phyloP scores from a whole-genome alignment of 2,113 vertebrate species.

The Panthera leo region DNA sequence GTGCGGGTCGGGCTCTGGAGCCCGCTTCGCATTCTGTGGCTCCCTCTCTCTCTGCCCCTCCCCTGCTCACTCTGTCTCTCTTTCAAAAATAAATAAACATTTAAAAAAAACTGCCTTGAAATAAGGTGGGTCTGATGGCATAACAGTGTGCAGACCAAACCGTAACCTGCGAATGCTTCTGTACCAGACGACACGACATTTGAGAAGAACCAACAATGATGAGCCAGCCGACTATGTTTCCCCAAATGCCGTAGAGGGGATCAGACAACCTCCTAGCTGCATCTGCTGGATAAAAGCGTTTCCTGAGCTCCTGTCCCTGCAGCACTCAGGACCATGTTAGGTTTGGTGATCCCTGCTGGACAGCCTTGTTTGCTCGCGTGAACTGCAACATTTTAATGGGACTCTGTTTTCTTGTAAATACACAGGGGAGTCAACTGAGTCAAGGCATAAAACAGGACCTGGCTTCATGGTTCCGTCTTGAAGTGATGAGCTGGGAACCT shows the following conservation, averaged over 20 bases:
- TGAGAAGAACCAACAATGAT: neutral
- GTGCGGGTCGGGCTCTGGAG: no score
- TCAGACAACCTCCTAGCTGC: accelerated
- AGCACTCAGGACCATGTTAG: neutral
- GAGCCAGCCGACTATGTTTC: neutral
- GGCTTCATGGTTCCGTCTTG: neutral
- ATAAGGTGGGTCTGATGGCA: neutral
- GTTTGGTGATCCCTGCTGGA: neutral
- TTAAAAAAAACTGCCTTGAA: no score
- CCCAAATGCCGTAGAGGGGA: neutral
- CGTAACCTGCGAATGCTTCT: neutral
- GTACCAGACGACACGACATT: neutral
- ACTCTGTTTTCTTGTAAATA: neutral
- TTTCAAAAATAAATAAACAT: no score
- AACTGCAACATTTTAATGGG: neutral
- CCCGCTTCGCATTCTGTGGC: no score
- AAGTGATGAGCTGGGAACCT: neutral
- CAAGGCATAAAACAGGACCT: neutral
- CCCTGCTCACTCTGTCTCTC: no score
- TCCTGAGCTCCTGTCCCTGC: neutral
- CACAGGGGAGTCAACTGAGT: neutral
- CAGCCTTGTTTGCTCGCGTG: neutral
- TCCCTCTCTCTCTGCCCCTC: no score
- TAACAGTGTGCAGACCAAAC: neutral
- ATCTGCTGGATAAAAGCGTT: neutral